These are phyloP conservation scores for Dorcus parallelipipedus DNA, from an alignment of 2,888 invertebrate species.

Conservation along the genomic window DNA sequence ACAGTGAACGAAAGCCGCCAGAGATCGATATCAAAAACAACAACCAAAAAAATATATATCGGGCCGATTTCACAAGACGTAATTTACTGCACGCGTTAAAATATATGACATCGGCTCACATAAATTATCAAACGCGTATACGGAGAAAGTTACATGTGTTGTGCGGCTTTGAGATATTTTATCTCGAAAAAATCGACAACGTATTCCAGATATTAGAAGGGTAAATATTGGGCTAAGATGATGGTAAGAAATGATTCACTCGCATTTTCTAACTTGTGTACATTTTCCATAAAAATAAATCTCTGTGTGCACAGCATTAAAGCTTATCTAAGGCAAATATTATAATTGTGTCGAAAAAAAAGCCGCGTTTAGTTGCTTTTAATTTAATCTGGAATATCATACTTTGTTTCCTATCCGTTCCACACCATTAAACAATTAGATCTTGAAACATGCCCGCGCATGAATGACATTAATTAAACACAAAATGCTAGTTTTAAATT, in stretches of 20 bases:
- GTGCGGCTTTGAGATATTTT: background rate
- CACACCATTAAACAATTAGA: too few relatives aligned
- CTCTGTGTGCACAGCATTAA: slow-evolving; percentile 9
- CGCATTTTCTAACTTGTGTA: background rate
- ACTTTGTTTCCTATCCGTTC: too few relatives aligned
- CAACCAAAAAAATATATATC: too few relatives aligned
- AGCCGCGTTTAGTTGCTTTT: background rate
- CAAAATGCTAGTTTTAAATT: too few relatives aligned
- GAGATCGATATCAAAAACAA: too few relatives aligned
- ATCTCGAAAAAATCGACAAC: background rate
- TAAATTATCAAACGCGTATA: background rate
- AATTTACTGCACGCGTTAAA: too few relatives aligned
- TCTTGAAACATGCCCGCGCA: too few relatives aligned
- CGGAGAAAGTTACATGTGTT: background rate
- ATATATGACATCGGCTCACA: background rate
- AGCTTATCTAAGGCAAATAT: slow-evolving; percentile 12
- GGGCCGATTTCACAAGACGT: too few relatives aligned
- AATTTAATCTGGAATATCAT: too few relatives aligned
- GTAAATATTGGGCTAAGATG: background rate
- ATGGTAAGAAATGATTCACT: background rate
- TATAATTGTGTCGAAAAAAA: slow-evolving; percentile 4
- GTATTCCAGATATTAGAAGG: too few relatives aligned
- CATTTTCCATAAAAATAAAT: slow-evolving; percentile 4
- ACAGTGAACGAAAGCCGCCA: too few relatives aligned
- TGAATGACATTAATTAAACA: too few relatives aligned